Evolutionary conservation across 2,888 invertebrate species (phyloP).

Genomic region (Philereme vetulata): DNA sequence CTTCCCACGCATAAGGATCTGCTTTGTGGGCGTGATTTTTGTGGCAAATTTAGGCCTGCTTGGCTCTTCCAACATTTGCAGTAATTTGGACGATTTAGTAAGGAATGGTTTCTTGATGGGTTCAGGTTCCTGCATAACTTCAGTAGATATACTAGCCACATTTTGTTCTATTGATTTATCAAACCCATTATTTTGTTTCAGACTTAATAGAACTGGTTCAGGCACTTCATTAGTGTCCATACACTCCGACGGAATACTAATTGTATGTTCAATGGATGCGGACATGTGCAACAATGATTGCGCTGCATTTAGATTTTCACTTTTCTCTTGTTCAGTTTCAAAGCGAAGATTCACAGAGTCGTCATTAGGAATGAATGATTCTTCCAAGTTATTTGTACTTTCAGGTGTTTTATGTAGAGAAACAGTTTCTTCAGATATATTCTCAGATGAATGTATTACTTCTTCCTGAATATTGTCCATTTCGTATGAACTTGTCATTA

Average conservation of each 20-base stretch:
- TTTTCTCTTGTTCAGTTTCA: slow-evolving; percentile 76
- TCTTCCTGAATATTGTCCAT: slow-evolving; percentile 42
- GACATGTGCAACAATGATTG: slow-evolving; percentile 81
- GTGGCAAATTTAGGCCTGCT: slow-evolving; percentile 57
- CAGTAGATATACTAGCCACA: slow-evolving; percentile 51
- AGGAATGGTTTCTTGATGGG: slow-evolving; percentile 60
- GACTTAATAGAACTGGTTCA: slow-evolving; percentile 38
- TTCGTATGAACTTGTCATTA: slow-evolving; percentile 33
- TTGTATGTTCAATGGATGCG: slow-evolving; percentile 69
- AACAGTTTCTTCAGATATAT: slow-evolving; percentile 25
- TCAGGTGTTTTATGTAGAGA: slow-evolving; percentile 12
- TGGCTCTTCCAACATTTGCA: slow-evolving; percentile 83
- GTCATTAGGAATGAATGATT: slow-evolving; percentile 44
- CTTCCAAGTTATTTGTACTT: slow-evolving; percentile 23
- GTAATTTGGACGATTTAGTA: slow-evolving; percentile 79
- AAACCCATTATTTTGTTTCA: slow-evolving; percentile 53
- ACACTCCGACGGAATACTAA: slow-evolving; percentile 57
- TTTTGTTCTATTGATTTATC: slow-evolving; percentile 57
- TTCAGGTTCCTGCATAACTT: slow-evolving; percentile 53
- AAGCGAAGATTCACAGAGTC: slow-evolving; percentile 59
- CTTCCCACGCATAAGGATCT: slow-evolving; percentile 61
- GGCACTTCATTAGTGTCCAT: slow-evolving; percentile 48
- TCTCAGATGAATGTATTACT: slow-evolving; percentile 38
- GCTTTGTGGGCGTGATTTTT: slow-evolving; percentile 60
- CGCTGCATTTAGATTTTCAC: slow-evolving; percentile 77